Evolutionary conservation across 2,888 invertebrate genomes (phyloP).

Genomic region (Agrotis exclamationis): DNA sequence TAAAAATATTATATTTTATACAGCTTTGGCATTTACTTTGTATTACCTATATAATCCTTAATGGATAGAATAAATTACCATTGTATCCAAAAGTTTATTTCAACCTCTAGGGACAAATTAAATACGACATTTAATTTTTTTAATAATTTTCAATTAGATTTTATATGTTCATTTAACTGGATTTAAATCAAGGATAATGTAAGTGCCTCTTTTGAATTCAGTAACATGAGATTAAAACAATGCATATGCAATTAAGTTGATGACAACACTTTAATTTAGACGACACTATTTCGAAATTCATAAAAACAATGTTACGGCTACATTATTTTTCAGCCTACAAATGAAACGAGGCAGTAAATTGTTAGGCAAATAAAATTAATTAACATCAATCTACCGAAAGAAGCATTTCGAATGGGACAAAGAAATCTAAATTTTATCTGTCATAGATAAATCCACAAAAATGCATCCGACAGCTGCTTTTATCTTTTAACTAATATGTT

Average conservation of each 20-base stretch:
- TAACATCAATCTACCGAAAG: slow-evolving; percentile 19
- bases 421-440: slow-evolving; percentile 33
- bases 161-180: neutral
- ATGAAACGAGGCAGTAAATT: slow-evolving; percentile 32
- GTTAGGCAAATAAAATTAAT: slow-evolving; percentile 41
- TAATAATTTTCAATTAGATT: neutral
- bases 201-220: neutral
- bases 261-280: slow-evolving; percentile 29
- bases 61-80: neutral
- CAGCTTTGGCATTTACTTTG: neutral
- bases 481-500: slow-evolving; percentile 46
- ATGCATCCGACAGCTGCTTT: slow-evolving; percentile 57
- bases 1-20: slow-evolving; percentile 7
- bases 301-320: slow-evolving; percentile 15
- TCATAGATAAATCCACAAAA: slow-evolving; percentile 40
- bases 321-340: slow-evolving; percentile 19
- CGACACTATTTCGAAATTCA: slow-evolving; percentile 23
- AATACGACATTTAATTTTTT: neutral
- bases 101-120: neutral
- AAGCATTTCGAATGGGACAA: slow-evolving; percentile 24
- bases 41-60: slow-evolving; percentile 1
- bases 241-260: neutral
- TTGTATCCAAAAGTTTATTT: neutral
- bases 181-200: no score
- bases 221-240: neutral